Conservation (phyloP, 2,797 vertebrate species). For the Lepilemur septentrionalis region DNA sequence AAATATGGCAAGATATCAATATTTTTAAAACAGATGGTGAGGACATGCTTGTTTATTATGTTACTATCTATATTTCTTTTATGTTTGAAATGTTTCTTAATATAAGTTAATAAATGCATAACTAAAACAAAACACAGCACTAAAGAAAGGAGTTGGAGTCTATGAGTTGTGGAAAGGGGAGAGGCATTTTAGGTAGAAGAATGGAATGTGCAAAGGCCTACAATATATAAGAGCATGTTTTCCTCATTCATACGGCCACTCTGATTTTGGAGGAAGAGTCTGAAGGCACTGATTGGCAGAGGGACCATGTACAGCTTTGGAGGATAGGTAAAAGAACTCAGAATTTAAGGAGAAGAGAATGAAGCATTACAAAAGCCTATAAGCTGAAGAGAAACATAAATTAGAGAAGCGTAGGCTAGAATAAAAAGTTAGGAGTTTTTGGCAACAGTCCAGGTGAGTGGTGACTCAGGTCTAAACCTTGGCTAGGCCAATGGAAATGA, state of each 20-base stretch:
- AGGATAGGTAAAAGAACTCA: background rate
- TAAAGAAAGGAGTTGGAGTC: slow-evolving; percentile 22
- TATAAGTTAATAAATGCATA: slow-evolving; percentile 8
- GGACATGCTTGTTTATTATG: slow-evolving; percentile 49
- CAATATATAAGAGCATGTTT: background rate
- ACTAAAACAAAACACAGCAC: slow-evolving; percentile 48
- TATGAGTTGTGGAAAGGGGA: background rate
- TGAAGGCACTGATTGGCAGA: background rate
- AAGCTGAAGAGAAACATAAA: background rate
- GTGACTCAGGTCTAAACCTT: background rate
- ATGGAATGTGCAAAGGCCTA: background rate
- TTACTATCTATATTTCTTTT: slow-evolving; percentile 42
- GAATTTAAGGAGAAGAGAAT: background rate
- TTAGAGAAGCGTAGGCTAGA: background rate
- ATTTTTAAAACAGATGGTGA: slow-evolving; percentile 60
- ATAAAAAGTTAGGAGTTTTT: background rate
- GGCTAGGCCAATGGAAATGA: background rate
- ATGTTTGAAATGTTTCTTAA: slow-evolving; percentile 47
- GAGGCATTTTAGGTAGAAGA: background rate
- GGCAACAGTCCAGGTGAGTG: background rate
- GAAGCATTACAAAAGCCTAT: background rate
- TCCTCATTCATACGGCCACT: background rate
- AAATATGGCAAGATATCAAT: slow-evolving; percentile 55
- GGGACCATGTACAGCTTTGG: background rate
- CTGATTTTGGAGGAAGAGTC: background rate